phyloP scores from a whole-genome alignment of 2,113 vertebrate genomes.

The Lucifuga dentata region DNA sequence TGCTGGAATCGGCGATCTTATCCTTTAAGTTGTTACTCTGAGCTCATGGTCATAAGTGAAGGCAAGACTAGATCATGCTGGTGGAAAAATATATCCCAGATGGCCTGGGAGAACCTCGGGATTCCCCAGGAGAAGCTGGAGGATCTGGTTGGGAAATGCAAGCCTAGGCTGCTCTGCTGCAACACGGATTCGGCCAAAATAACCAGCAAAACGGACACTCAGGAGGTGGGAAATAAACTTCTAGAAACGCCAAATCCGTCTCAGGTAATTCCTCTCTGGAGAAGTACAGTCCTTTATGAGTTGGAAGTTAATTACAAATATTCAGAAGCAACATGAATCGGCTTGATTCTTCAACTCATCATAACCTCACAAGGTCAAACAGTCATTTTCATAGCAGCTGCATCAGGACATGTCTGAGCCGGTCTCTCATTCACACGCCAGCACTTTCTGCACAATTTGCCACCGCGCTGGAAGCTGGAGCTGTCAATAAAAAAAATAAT shows the following conservation, averaged over 20 bases:
- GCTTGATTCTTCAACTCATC: conserved; percentile 15
- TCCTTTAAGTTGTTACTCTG: neutral
- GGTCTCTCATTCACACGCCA: conserved; percentile 19
- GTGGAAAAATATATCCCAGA: no score
- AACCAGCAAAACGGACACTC: neutral
- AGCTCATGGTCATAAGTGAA: neutral
- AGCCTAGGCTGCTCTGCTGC: conserved; percentile 2
- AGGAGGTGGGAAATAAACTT: neutral
- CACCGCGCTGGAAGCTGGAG: neutral
- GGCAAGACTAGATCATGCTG: neutral
- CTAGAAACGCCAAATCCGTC: neutral
- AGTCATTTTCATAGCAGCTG: conserved; percentile 2
- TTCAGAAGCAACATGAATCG: conserved; percentile 19
- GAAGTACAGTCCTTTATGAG: neutral
- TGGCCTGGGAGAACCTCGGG: neutral
- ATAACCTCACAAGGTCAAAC: conserved; percentile 20
- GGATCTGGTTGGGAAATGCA: neutral
- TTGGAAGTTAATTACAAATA: neutral
- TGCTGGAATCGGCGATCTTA: neutral
- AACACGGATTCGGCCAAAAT: conserved; percentile 17
- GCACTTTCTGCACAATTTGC: conserved; percentile 10
- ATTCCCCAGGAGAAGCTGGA: neutral
- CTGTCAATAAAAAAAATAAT: neutral
- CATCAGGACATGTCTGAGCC: conserved; percentile 12
- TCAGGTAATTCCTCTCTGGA: conserved; percentile 7